Conservation (phyloP, 1,140 invertebrate genomes). For the honey bee (Apis mellifera) region DNA sequence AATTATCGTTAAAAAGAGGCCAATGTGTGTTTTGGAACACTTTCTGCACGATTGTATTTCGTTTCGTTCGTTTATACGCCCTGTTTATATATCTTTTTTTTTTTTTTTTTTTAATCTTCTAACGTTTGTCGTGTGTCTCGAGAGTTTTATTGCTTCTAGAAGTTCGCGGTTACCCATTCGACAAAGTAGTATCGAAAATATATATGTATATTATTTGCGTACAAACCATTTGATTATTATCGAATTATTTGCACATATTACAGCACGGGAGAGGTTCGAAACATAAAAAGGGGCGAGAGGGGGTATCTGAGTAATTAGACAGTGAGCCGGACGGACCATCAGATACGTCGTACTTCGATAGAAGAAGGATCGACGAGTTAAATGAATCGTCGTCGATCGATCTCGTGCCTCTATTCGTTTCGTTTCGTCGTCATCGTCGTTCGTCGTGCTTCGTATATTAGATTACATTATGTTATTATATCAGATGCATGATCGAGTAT, state of each 20-base stretch:
- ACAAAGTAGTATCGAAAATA: conserved; percentile 71
- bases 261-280: conserved; percentile 58
- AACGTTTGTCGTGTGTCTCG: conserved; percentile 11
- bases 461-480: background rate
- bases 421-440: conserved; percentile 56
- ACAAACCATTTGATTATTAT: conserved; percentile 70
- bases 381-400: conserved; percentile 47
- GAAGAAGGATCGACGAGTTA: conserved; percentile 53
- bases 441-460: conserved; percentile 40
- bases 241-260: conserved; percentile 76
- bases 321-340: conserved; percentile 66
- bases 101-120: background rate
- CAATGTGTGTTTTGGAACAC: conserved; percentile 23
- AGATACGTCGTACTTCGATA: conserved; percentile 56
- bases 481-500: background rate
- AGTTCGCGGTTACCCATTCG: conserved; percentile 50
- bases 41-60: conserved; percentile 31
- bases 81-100: conserved; percentile 7
- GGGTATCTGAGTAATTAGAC: conserved; percentile 51
- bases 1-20: conserved; percentile 39
- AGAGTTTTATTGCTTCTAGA: conserved; percentile 39
- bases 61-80: conserved; percentile 21
- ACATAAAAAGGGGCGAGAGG: conserved; percentile 46
- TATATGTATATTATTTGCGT: conserved; percentile 67
- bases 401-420: conserved; percentile 42